phyloP scores from a whole-genome alignment of 2,797 vertebrate species.

The Menidia menidia region DNA sequence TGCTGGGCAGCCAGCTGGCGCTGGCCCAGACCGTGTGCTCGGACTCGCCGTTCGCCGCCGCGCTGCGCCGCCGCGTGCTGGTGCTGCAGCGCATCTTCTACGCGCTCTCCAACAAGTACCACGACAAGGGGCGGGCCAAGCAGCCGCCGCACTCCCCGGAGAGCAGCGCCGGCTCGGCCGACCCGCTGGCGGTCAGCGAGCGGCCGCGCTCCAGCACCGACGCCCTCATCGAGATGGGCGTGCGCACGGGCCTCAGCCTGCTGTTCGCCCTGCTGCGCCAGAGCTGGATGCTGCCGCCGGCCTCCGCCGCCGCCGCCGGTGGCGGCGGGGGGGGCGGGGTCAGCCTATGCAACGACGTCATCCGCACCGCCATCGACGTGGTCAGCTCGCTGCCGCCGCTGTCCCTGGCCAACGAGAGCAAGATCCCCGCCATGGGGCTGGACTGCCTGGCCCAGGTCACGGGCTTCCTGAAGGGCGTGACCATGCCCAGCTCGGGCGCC shows the following conservation, averaged over 20 bases:
- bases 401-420: conserved; percentile 97
- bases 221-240: conserved; percentile 98
- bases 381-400: conserved; percentile 95
- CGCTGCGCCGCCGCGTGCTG: conserved; percentile 92
- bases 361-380: conserved; percentile 96
- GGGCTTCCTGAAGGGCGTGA: conserved; percentile 95
- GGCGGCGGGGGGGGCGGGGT: conserved; percentile 83
- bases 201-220: conserved; percentile 96
- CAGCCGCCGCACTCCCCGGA: conserved; percentile 96
- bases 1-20: conserved; percentile 96
- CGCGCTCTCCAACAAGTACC: conserved; percentile 97
- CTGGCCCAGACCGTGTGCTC: conserved; percentile 99
- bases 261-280: conserved; percentile 96
- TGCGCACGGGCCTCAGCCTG: conserved; percentile 95
- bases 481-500: conserved; percentile 95
- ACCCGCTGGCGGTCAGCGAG: conserved; percentile 93
- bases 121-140: conserved; percentile 96
- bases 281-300: conserved; percentile 96
- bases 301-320: conserved; percentile 45
- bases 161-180: conserved; percentile 89
- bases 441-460: conserved; percentile 98
- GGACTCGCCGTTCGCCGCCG: conserved; percentile 95
- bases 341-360: conserved; percentile 96
- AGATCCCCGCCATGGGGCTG: conserved; percentile 97
- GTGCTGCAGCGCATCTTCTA: conserved; percentile 97